These are phyloP conservation scores for Cassiopea xamachana DNA, from an alignment of 30 jellyfish, hydroid and myxozoan genomes.

Conservation along the genomic window DNA sequence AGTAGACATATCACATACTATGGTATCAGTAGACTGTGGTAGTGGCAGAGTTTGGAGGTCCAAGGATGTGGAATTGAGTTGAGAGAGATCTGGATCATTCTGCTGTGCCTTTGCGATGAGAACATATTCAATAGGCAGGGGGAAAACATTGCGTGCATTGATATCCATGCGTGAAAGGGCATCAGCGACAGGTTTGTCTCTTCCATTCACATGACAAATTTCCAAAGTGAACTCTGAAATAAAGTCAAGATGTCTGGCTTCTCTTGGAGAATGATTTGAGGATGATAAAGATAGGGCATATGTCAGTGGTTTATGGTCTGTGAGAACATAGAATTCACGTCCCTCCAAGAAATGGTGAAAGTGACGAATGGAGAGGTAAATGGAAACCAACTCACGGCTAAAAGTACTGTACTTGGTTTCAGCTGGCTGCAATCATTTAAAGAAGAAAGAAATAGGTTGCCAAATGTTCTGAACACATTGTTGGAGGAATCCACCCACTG, in stretches of 20 bases:
- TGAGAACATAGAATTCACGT: conserved; percentile 34
- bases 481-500: conserved; percentile 52
- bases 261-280: conserved; percentile 5
- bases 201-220: conserved; percentile 39
- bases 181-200: conserved; percentile 62
- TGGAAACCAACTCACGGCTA: conserved; percentile 33
- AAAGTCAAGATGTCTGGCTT: background rate
- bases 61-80: conserved; percentile 10
- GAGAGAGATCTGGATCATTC: conserved; percentile 1
- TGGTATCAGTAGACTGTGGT: conserved; percentile 30
- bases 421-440: background rate
- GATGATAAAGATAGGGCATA: conserved; percentile 38
- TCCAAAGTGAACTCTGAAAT: conserved; percentile 59
- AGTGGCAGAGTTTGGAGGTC: conserved; percentile 24
- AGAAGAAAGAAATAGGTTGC: conserved; percentile 50
- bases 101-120: conserved; percentile 16
- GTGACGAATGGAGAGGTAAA: conserved; percentile 43
- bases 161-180: conserved; percentile 47
- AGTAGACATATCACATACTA: conserved; percentile 22
- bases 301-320: conserved; percentile 67
- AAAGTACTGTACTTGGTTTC: conserved; percentile 8
- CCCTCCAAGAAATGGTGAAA: conserved; percentile 38
- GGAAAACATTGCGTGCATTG: conserved; percentile 4
- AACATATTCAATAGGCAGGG: background rate
- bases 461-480: conserved; percentile 38